phyloP scores from a whole-genome alignment of 1,140 invertebrate species.

The Drosophila eugracilis region DNA sequence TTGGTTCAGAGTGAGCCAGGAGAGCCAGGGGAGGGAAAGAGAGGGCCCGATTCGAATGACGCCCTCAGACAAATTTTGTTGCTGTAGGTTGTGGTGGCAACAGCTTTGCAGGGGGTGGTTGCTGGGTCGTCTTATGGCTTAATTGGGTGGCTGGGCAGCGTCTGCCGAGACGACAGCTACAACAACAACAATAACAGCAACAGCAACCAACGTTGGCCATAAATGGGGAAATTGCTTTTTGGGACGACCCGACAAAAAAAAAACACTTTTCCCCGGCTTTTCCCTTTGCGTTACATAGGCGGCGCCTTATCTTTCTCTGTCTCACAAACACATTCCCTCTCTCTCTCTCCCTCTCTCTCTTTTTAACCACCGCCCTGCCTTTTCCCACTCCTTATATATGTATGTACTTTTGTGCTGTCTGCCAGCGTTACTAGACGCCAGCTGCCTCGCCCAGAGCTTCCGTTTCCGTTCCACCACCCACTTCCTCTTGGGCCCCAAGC shows the following conservation, averaged over 20 bases:
- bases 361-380: not conserved
- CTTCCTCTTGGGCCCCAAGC: constrained; percentile 17
- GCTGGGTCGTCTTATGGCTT: constrained; percentile 73
- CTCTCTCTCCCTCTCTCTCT: not conserved
- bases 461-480: constrained; percentile 37
- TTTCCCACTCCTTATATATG: not conserved
- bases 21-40: not conserved
- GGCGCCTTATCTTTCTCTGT: constrained; percentile 50
- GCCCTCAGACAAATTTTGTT: constrained; percentile 78
- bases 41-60: constrained; percentile 38
- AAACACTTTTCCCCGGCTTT: constrained; percentile 43
- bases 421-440: constrained; percentile 67
- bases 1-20: not conserved
- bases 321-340: constrained; percentile 1
- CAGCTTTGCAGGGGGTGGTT: constrained; percentile 12
- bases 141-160: constrained; percentile 81
- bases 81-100: constrained; percentile 78
- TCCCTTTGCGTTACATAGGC: constrained; percentile 57
- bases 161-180: constrained; percentile 67
- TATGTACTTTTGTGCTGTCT: constrained; percentile 55
- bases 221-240: constrained; percentile 76
- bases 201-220: constrained; percentile 40
- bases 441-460: constrained; percentile 53
- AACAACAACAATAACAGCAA: constrained; percentile 46
- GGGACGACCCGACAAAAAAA: constrained; percentile 50